Evolutionary conservation across 2,797 vertebrate species (phyloP).

Genomic region (Danio tinwini): DNA sequence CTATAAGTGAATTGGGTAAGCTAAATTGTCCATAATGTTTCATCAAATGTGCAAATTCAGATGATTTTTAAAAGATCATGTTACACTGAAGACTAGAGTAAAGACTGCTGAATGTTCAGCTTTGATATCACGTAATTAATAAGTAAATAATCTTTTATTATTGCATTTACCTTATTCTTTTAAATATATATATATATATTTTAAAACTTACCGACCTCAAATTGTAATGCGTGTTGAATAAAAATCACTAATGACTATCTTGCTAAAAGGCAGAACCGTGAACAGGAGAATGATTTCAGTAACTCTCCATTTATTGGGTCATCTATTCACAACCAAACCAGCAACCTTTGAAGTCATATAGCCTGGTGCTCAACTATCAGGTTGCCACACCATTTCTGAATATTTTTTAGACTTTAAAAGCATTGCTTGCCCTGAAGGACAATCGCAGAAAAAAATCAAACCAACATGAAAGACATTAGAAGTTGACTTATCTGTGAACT

Average conservation of each 20-base stretch:
- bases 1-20: too few species aligned
- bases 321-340: conserved; percentile 11
- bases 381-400: not conserved
- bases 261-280: not conserved
- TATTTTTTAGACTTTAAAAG: not conserved
- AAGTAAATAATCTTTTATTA: too few species aligned
- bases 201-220: not conserved
- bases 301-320: not conserved
- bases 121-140: not conserved
- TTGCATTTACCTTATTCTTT: not conserved
- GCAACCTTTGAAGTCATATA: conserved; percentile 2
- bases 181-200: too few species aligned
- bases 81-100: not conserved
- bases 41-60: not conserved
- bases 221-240: not conserved
- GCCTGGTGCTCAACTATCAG: not conserved
- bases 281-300: conserved; percentile 7
- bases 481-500: not conserved
- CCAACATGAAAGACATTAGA: not conserved
- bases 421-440: not conserved
- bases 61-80: not conserved
- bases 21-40: too few species aligned
- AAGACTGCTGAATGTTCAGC: not conserved
- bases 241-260: conserved; percentile 1
- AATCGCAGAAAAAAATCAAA: not conserved